phyloP scores from a whole-genome alignment of 2,113 vertebrate genomes.

The Gavialis gangeticus region DNA sequence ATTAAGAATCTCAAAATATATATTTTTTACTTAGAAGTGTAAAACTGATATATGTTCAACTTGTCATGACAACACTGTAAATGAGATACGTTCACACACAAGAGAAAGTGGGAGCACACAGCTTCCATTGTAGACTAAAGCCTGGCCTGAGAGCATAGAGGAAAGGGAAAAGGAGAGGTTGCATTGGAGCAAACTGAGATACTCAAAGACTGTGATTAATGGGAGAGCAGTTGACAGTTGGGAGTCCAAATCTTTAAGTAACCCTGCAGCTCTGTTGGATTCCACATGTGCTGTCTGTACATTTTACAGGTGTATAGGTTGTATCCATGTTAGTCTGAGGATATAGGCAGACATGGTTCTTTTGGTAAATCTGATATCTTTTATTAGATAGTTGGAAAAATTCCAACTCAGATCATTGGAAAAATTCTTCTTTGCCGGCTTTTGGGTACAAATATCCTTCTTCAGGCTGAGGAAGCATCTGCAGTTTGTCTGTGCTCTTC shows the following conservation, averaged over 20 bases:
- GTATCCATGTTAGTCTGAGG: too few species aligned
- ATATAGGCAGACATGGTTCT: too few species aligned
- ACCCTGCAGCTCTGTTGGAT: fast-evolving
- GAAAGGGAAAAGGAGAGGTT: background rate
- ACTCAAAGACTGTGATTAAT: background rate
- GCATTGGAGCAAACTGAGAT: background rate
- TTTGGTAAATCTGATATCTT: too few species aligned
- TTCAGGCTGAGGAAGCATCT: too few species aligned
- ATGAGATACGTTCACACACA: background rate
- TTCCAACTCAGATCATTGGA: too few species aligned
- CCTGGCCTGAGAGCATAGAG: background rate
- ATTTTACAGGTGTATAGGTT: too few species aligned
- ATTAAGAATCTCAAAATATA: background rate
- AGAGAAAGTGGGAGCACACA: background rate
- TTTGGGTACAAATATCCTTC: too few species aligned
- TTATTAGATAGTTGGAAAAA: too few species aligned
- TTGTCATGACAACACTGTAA: background rate
- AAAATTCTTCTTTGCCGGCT: too few species aligned
- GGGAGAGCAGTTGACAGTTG: too few species aligned
- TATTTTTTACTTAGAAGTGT: background rate
- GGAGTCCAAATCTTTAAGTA: background rate
- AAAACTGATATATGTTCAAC: background rate
- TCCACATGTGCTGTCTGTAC: background rate
- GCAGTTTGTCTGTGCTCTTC: too few species aligned
- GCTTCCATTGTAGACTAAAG: background rate